Conservation (phyloP, 2,888 invertebrate genomes). For the Macaria notata region DNA sequence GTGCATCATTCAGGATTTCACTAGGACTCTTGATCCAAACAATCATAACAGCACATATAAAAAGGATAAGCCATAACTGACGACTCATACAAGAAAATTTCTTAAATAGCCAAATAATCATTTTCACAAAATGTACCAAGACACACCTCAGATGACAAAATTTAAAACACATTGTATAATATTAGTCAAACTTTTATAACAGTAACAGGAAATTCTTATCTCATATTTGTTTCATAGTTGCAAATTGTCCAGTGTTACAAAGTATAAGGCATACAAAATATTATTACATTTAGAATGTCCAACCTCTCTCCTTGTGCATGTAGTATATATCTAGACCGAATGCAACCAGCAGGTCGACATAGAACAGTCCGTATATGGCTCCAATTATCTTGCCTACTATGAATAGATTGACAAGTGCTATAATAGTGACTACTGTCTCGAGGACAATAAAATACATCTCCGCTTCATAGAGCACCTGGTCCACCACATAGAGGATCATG, state of each 20-base stretch:
- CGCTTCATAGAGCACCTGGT: slow-evolving; percentile 69
- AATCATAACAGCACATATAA: slow-evolving; percentile 39
- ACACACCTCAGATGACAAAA: slow-evolving; percentile 26
- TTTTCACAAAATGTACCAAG: slow-evolving; percentile 39
- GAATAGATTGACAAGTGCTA: slow-evolving; percentile 50
- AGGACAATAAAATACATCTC: slow-evolving; percentile 62
- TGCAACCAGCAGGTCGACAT: slow-evolving; percentile 65
- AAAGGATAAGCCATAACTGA: slow-evolving; percentile 42
- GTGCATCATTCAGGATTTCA: slow-evolving; percentile 25
- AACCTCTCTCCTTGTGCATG: slow-evolving; percentile 63
- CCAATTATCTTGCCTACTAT: slow-evolving; percentile 51
- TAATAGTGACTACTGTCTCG: slow-evolving; percentile 48
- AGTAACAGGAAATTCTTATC: slow-evolving; percentile 26
- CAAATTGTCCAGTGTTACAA: no score
- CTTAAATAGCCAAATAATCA: slow-evolving; percentile 39
- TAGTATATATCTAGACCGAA: slow-evolving; percentile 62
- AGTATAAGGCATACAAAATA: background rate
- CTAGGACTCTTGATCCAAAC: slow-evolving; percentile 37
- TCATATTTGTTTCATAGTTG: background rate
- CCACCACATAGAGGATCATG: slow-evolving; percentile 70
- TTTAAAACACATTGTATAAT: slow-evolving; percentile 24
- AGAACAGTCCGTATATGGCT: slow-evolving; percentile 67
- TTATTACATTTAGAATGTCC: slow-evolving; percentile 43
- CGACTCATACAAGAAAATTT: slow-evolving; percentile 44
- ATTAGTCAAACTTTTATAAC: slow-evolving; percentile 16